Evolutionary conservation across 2,113 vertebrate genomes (phyloP), one percentile per base, ranked within the genome.

Genomic region (Amazona guildingii): DNA sequence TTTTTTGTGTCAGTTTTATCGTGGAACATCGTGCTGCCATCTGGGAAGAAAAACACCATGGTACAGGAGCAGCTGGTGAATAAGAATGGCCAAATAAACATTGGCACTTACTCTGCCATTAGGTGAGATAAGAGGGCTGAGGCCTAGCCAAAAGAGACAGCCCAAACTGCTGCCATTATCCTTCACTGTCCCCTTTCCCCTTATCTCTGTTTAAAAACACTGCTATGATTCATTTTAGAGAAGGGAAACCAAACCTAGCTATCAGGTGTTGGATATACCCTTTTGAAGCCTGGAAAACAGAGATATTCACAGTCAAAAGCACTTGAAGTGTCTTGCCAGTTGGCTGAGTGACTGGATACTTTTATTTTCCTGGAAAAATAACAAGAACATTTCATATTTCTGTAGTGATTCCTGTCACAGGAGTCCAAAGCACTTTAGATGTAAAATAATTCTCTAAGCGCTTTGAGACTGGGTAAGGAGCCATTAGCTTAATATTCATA

Each of bases 1-100:
- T 98, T 98, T 98, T 97, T 97, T 97, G 95, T 98, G 97, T 98
- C 97, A 97, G 96, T 96, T 98, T 98, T 98, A 98, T 98, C 93
- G 2, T 97, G 95, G 96, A 98, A 98, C 97, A 98, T 98, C 95
- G 7, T 97, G 97, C 97, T 97, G 97, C 98, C 98, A 98, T 98
- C 98, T 98, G 98, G 97, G 97, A 97, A 97, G 97, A 97, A 97
- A 98, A 98, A 98, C 97, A 98, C 97, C 95, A 95, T 91, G 96
- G 97, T 94, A 94, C 97, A 94, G 96, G 96, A 98, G 97, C 98
- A 98, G 98, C 97, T 98, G 98, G 97, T 97, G 96, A 97, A 97
- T 89, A 92, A 97, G 95, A 97, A 97, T 97, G 97, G 98, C 97
- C 98, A 98, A 98, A 97, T 98, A 98, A 98, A 98, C 97, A 98